phyloP scores from a whole-genome alignment of 2,113 vertebrate species.

The Lepus americanus region DNA sequence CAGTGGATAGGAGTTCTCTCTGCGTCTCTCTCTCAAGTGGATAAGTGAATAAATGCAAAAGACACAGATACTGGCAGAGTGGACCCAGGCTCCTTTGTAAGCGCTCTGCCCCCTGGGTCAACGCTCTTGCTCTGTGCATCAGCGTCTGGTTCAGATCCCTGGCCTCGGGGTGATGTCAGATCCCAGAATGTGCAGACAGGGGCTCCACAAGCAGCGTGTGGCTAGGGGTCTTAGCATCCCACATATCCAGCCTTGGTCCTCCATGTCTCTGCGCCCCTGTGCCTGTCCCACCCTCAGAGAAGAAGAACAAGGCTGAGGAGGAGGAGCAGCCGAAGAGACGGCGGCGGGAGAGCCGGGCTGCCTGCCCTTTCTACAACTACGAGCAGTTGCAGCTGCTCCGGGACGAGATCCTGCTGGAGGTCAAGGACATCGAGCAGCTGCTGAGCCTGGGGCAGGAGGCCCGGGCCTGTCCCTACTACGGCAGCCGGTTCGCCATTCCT shows the following conservation, averaged over 20 bases:
- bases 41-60: too few relatives aligned
- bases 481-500: conserved; percentile 93
- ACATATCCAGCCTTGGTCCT: not conserved
- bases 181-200: not conserved
- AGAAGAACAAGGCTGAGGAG: conserved; percentile 68
- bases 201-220: too few relatives aligned
- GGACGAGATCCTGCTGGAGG: conserved; percentile 91
- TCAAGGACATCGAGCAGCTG: conserved; percentile 95
- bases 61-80: not conserved
- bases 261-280: not conserved
- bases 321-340: conserved; percentile 87
- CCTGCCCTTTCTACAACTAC: conserved; percentile 91
- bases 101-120: not conserved
- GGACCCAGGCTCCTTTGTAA: not conserved
- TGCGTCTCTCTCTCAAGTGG: too few relatives aligned
- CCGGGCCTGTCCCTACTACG: conserved; percentile 95
- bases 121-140: not conserved
- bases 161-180: not conserved
- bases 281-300: conserved; percentile 76
- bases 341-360: conserved; percentile 75
- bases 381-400: conserved; percentile 92
- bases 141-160: not conserved
- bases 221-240: too few relatives aligned
- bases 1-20: too few relatives aligned
- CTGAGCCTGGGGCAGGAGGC: conserved; percentile 90